Conservation (phyloP, 2,888 invertebrate species). For the Cantharis rufa region DNA sequence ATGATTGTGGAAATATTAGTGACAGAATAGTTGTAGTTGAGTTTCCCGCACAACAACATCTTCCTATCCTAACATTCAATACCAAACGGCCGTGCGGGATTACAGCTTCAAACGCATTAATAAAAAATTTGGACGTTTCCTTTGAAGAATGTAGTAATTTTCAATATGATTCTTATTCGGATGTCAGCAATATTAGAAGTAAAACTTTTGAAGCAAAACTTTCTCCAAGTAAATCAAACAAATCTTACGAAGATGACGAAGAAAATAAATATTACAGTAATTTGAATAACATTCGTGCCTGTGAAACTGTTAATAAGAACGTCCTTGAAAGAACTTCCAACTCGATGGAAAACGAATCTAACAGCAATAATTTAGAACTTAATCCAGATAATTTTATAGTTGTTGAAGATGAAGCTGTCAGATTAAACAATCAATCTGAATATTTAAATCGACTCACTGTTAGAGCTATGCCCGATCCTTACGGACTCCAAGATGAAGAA, state of each 20-base stretch:
- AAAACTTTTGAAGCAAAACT: slow-evolving; percentile 35
- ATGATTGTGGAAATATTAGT: slow-evolving; percentile 82
- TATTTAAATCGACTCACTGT: slow-evolving; percentile 60
- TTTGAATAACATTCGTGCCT: slow-evolving; percentile 51
- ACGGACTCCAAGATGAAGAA: slow-evolving; percentile 39
- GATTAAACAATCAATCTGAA: slow-evolving; percentile 11
- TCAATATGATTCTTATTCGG: slow-evolving; percentile 6
- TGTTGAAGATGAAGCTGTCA: neutral
- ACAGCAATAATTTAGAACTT: slow-evolving; percentile 36
- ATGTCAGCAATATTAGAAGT: slow-evolving; percentile 38
- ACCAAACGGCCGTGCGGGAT: slow-evolving; percentile 49
- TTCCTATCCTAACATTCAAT: slow-evolving; percentile 38
- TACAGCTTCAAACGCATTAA: slow-evolving; percentile 44
- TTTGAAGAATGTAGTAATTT: slow-evolving; percentile 34
- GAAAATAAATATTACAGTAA: slow-evolving; percentile 43
- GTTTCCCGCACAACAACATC: slow-evolving; percentile 60
- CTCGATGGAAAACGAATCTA: slow-evolving; percentile 27
- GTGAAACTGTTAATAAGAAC: slow-evolving; percentile 38
- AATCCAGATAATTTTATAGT: slow-evolving; percentile 18
- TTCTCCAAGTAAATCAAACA: slow-evolving; percentile 22
- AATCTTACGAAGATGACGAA: slow-evolving; percentile 23
- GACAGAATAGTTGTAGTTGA: slow-evolving; percentile 80
- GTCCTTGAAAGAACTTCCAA: slow-evolving; percentile 1
- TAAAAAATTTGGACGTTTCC: slow-evolving; percentile 44
- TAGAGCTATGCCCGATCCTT: slow-evolving; percentile 68